These are phyloP conservation scores for Lethenteron reissneri DNA, from an alignment of 2,113 vertebrate species.

Conservation along the genomic window DNA sequence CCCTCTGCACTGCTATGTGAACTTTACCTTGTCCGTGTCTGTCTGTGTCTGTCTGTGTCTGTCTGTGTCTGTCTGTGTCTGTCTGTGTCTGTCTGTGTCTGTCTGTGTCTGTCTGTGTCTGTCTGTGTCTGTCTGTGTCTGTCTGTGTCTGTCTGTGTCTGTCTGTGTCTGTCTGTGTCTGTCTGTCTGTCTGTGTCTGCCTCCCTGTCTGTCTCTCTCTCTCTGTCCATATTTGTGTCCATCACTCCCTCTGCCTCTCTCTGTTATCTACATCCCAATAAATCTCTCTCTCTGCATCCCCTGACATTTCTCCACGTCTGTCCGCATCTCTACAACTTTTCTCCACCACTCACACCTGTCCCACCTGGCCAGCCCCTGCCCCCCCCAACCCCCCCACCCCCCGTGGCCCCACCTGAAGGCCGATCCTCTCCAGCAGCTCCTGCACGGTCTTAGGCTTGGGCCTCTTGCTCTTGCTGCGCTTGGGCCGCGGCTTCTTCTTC, in stretches of 20 bases:
- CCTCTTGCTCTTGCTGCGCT: constrained; percentile 49
- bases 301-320: background rate
- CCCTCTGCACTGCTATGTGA: no score
- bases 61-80: background rate
- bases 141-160: background rate
- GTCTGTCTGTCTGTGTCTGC: background rate
- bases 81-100: background rate
- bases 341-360: background rate
- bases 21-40: background rate
- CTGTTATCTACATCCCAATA: no score
- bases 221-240: background rate
- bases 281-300: background rate
- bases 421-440: constrained; percentile 77
- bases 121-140: background rate
- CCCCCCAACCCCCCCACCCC: no score
- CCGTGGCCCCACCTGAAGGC: constrained; percentile 45
- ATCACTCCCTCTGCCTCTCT: no score
- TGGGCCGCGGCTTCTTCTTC: constrained; percentile 54
- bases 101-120: background rate
- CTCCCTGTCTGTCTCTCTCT: background rate
- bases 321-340: background rate
- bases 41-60: background rate
- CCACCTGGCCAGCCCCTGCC: no score
- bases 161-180: background rate
- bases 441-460: constrained; percentile 81